These are phyloP conservation scores for Synaphobranchus kaupii DNA, from an alignment of 2,797 vertebrate species.

Conservation along the genomic window DNA sequence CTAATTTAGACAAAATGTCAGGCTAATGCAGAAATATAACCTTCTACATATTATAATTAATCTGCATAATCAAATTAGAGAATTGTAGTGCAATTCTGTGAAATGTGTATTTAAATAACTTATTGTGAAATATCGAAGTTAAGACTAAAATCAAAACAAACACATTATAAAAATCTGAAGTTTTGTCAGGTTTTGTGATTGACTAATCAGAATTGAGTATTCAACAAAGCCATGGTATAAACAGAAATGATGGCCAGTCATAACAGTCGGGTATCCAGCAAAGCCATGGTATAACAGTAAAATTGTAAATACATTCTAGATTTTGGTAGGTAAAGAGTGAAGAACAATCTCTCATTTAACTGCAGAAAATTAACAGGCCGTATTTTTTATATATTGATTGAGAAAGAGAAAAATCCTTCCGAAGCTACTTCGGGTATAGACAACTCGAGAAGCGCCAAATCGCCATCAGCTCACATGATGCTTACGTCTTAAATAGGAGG, in stretches of 20 bases:
- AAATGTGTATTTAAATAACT: not conserved
- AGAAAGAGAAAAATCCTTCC: not conserved
- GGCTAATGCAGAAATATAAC: slow-evolving; percentile 2
- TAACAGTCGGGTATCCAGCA: too few relatives aligned
- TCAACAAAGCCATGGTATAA: too few relatives aligned
- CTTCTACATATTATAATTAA: slow-evolving; percentile 4
- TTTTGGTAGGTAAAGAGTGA: not conserved
- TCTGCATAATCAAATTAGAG: not conserved
- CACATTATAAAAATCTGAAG: too few relatives aligned
- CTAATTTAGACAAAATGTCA: not conserved
- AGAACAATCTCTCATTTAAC: not conserved
- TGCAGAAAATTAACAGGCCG: not conserved
- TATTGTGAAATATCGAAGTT: not conserved
- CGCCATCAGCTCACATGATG: too few relatives aligned
- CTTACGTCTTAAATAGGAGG: too few relatives aligned
- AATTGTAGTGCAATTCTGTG: not conserved
- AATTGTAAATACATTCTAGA: too few relatives aligned
- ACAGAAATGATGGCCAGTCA: too few relatives aligned
- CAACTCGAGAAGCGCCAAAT: too few relatives aligned
- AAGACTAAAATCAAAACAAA: not conserved
- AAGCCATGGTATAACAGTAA: too few relatives aligned
- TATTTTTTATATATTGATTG: not conserved
- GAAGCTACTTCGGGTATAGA: too few relatives aligned
- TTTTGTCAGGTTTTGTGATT: too few relatives aligned
- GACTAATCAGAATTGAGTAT: too few relatives aligned